Evolutionary conservation across 2,113 vertebrate genomes (phyloP).

Genomic region (Neotoma lepida): DNA sequence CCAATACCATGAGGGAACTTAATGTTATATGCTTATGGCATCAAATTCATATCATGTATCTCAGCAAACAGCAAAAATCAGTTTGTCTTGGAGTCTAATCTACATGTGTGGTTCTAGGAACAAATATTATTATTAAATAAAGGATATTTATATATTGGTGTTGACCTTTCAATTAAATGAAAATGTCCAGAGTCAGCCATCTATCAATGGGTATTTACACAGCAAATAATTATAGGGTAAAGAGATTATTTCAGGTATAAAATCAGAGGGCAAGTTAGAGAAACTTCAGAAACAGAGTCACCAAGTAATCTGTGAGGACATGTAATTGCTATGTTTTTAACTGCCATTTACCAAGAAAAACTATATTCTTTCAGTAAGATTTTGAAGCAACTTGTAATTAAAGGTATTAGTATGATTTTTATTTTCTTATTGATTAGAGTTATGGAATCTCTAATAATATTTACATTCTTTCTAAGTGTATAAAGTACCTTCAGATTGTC

Average conservation of each 20-base stretch:
- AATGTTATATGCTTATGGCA: neutral
- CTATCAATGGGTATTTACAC: conserved; percentile 75
- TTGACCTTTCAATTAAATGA: conserved; percentile 81
- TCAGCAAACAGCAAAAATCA: conserved; percentile 66
- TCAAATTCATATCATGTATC: conserved; percentile 48
- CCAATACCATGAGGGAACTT: neutral
- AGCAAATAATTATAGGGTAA: conserved; percentile 69
- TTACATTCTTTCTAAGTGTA: conserved; percentile 5
- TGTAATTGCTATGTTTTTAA: conserved; percentile 74
- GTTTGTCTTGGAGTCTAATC: conserved; percentile 71
- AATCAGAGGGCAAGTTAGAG: conserved; percentile 71
- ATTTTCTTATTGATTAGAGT: conserved; percentile 60
- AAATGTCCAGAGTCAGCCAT: conserved; percentile 73
- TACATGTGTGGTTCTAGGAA: conserved; percentile 70
- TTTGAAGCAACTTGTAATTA: conserved; percentile 30
- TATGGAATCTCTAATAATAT: conserved; percentile 24
- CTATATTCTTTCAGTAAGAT: conserved; percentile 55
- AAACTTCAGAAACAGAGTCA: conserved; percentile 71
- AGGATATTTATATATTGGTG: conserved; percentile 74
- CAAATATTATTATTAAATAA: conserved; percentile 82
- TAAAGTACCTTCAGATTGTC: conserved; percentile 19
- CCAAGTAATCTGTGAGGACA: conserved; percentile 69
- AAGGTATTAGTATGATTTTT: conserved; percentile 53
- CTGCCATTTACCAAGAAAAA: conserved; percentile 46
- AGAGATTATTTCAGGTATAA: conserved; percentile 74